Evolutionary conservation across 2,888 invertebrate species (phyloP), one percentile per base, ranked within the genome.

Genomic region (Melinopterus prodromus): DNA sequence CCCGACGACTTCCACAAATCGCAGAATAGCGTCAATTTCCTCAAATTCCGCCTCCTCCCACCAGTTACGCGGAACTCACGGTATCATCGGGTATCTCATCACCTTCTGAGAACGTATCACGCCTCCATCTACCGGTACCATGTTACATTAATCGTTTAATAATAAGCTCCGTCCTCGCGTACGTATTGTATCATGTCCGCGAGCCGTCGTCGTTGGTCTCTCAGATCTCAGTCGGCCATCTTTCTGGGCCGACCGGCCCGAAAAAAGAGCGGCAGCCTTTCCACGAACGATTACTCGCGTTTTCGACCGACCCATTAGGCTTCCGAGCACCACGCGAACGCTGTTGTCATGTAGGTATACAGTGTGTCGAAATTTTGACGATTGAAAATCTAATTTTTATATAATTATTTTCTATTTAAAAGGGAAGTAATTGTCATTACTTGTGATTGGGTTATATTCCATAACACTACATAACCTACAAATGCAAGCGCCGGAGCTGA

Each of bases 141-240:
- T 9, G 53, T 53, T 53, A 53, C 53, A 53, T 53, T 53, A 53
- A 53, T 53, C 53, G 9, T 53, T 53, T 53, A 53, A 53, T 53
- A 53, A 53, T 53, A 53, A 53, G 53, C 53, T 53, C 53, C 53
- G 12, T 53, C 53, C 53, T 53, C 12, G 53, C 5, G 53, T 53
- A 53, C 53, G 7, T 53, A 53, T 53, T 53, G 53, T 53, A 53
- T 53, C 53, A 53, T 53, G 26, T 26, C 26, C 26, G 26, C 26
- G 26, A 26, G 26, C 26, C 53, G 53, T 53, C 53, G 12, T 53
- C 53, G 53, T 53, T 53, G 53, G 53, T 53, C 53, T 53, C 12
- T 53, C 53, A 53, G 53, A 53, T 53, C 53, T 53, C 53, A 53
- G 53, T 53, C 53, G 53, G 53, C 53, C 53, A 53, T 53, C 53